phyloP scores from a whole-genome alignment of 2,113 vertebrate genomes.

The Neodon shergylaensis region DNA sequence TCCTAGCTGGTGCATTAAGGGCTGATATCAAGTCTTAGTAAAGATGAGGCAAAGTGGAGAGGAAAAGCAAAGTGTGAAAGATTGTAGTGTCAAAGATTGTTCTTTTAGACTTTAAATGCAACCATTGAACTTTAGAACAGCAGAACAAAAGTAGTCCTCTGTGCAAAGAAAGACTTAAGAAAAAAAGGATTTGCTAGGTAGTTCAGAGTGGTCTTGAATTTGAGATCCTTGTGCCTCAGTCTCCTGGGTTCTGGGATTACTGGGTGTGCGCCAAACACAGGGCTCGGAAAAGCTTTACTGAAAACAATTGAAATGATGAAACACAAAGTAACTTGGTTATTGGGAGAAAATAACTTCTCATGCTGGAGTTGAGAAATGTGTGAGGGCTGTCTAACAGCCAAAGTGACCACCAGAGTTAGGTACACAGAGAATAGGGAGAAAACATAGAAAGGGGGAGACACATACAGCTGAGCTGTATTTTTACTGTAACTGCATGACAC shows the following conservation, averaged over 20 bases:
- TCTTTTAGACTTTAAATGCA: background rate
- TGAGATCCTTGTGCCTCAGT: background rate
- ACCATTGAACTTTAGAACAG: background rate
- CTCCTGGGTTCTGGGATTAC: background rate
- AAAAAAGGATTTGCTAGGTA: background rate
- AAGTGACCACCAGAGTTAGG: background rate
- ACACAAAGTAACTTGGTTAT: background rate
- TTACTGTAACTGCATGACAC: background rate
- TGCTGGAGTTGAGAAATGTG: background rate
- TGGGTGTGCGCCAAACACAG: no score
- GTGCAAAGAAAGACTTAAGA: background rate
- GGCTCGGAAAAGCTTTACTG: background rate
- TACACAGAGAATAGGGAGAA: background rate
- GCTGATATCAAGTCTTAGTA: background rate
- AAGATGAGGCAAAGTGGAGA: background rate
- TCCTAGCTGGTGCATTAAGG: background rate
- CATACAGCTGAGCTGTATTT: background rate
- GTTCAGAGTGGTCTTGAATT: background rate
- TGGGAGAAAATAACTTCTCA: background rate
- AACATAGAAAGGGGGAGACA: background rate
- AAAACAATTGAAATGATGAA: slow-evolving; percentile 19
- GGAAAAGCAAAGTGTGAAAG: background rate
- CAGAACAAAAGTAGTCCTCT: background rate
- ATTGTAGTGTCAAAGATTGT: background rate
- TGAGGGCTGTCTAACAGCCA: background rate